Evolutionary conservation across 2,113 vertebrate species (phyloP).

Genomic region (Python bivittatus): DNA sequence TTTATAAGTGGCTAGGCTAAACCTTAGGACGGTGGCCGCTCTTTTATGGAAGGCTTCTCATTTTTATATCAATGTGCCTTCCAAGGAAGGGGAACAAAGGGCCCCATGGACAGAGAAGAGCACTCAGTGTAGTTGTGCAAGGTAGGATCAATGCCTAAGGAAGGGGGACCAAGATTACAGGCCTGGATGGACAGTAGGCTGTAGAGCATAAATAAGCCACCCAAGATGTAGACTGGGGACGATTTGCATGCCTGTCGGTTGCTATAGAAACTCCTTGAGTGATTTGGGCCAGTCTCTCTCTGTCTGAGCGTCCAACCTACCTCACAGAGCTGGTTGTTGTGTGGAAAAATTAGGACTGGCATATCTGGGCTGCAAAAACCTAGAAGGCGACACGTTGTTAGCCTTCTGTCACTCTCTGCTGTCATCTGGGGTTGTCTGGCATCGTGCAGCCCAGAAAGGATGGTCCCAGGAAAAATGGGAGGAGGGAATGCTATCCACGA

Average conservation of each 20-base stretch:
- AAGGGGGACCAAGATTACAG: conserved; percentile 7
- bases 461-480: neutral
- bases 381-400: neutral
- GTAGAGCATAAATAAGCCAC: neutral
- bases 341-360: neutral
- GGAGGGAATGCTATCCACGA: neutral
- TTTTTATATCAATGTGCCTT: too few species aligned
- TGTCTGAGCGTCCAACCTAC: neutral
- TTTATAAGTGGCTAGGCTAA: neutral
- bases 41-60: neutral
- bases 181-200: neutral
- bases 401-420: neutral
- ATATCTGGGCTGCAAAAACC: neutral
- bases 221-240: neutral
- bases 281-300: neutral
- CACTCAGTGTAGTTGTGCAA: neutral
- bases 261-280: neutral
- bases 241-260: neutral
- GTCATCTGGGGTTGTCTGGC: neutral
- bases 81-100: neutral
- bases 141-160: neutral
- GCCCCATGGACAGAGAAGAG: neutral
- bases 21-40: neutral
- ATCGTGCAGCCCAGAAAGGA: neutral
- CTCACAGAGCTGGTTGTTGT: neutral